A percentile compares a stretch with the other conserved stretches of the same genome.
phyloP scores from a whole-genome alignment of 37 sponge, comb jelly and placozoan genomes.

The Cliona cf. orientalis region DNA sequence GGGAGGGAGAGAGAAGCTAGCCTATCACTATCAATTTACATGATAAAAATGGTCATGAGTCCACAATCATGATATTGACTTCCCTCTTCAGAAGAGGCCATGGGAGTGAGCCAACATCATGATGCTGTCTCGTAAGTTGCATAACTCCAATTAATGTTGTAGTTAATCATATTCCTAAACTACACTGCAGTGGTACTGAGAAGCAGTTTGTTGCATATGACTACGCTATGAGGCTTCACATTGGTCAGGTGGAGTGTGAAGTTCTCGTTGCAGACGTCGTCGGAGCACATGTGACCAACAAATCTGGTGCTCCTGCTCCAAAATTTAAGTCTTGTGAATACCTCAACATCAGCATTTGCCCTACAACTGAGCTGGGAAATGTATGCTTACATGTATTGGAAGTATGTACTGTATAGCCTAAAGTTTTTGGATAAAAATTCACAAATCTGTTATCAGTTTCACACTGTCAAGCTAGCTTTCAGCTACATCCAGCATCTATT shows the following conservation, averaged over 20 bases:
- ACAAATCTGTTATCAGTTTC: too few species aligned
- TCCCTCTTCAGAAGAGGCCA: slow-evolving; percentile 56
- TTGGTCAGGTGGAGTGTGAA: slow-evolving; percentile 82
- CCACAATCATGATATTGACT: too few species aligned
- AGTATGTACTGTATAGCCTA: too few species aligned
- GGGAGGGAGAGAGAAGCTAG: too few species aligned
- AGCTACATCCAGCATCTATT: background rate
- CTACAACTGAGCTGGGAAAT: slow-evolving; percentile 39
- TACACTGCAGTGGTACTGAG: slow-evolving; percentile 58
- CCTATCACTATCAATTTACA: too few species aligned
- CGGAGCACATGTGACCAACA: slow-evolving; percentile 7
- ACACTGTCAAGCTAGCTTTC: too few species aligned
- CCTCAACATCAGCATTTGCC: slow-evolving; percentile 84
- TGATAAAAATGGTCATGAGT: too few species aligned
- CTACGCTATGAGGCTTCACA: slow-evolving; percentile 91
- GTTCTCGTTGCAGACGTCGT: slow-evolving; percentile 1
- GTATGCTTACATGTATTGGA: slow-evolving; percentile 15
- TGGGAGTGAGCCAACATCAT: slow-evolving; percentile 97
- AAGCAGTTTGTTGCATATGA: slow-evolving; percentile 96
- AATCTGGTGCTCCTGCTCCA: slow-evolving; percentile 16
- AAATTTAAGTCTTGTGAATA: slow-evolving; percentile 71
- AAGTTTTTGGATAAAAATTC: too few species aligned
- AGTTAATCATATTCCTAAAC: background rate
- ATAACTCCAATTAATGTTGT: too few species aligned
- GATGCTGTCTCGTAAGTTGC: slow-evolving; percentile 92